Evolutionary conservation across 2,888 invertebrate genomes (phyloP), one percentile per base, ranked within the genome.

Genomic region (Hedya salicella): DNA sequence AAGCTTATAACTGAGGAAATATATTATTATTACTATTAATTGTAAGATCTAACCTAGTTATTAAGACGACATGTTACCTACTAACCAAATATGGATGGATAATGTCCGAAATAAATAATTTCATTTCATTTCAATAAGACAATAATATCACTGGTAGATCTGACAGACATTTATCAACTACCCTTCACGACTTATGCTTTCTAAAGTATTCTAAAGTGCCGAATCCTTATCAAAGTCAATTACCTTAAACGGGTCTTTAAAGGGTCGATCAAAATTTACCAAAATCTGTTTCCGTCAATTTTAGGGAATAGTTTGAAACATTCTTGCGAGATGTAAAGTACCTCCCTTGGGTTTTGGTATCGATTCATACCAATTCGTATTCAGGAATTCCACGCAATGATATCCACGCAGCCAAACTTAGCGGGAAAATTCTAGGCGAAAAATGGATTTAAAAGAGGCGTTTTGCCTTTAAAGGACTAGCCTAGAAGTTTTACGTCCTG

Each of bases 201-300:
- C 19, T 48, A 2, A 19, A 48, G 36, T 42, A 32, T 63, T 32
- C 52, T 13, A 19, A 54, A 49, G 56, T 56, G 42, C 30, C 40
- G 36, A 42, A 48, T 63, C 63, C 56, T 46, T 49, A 46, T 56
- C 56, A 56, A 63, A 49, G 56, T 63, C 56, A 56, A 48, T 56
- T 63, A 59, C n/a, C n/a, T 16, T 36, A 32, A 49, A 9, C 36
- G 36, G 39, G 39, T 14, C 16, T 39, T 46, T 49, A 60, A 30
- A 60, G 39, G 60, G 49, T 19, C 60, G 39, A 49, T 39, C 32
- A 25, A 25, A 60, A 60, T 0, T 60, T 25, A n/a, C 36, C 21
- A 21, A 42, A 42, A 25, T 42, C 6, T 16, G 25, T 25, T 61
- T 17, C 30, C 39, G 25, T 42, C 6, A 30, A 30, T 17, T 48